A percentile compares a stretch with the other conserved stretches of the same genome.
Conservation (phyloP, 2,797 vertebrate species). For the Trachops cirrhosus region DNA sequence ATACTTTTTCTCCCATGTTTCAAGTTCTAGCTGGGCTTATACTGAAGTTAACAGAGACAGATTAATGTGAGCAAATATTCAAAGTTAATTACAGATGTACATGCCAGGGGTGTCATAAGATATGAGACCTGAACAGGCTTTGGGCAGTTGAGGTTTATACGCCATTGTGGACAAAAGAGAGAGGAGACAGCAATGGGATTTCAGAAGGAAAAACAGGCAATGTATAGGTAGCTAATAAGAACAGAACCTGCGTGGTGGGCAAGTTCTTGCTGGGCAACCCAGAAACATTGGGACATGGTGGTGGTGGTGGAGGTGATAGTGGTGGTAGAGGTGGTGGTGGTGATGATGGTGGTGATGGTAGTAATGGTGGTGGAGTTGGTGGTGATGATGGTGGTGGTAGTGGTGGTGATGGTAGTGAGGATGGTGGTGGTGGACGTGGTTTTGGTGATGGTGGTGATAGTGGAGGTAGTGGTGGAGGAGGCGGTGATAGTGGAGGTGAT, state of each 20-base stretch:
- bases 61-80: neutral
- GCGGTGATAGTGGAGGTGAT: fast-evolving
- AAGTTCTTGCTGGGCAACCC: neutral
- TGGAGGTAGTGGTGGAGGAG: no score
- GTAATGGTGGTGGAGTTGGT: no score
- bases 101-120: neutral
- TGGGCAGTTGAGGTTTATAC: neutral
- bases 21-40: neutral
- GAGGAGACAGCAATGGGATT: neutral
- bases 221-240: neutral
- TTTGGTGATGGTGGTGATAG: no score
- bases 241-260: neutral
- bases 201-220: neutral
- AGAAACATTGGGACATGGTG: neutral
- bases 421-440: no score
- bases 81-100: neutral
- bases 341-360: no score
- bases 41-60: neutral
- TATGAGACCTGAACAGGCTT: neutral
- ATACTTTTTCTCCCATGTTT: neutral
- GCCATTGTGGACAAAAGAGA: neutral
- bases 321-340: neutral
- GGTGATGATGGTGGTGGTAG: fast-evolving
- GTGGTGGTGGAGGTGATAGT: neutral
- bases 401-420: no score